Conservation (phyloP, 1,140 invertebrate genomes). For the Megalopta genalis region DNA sequence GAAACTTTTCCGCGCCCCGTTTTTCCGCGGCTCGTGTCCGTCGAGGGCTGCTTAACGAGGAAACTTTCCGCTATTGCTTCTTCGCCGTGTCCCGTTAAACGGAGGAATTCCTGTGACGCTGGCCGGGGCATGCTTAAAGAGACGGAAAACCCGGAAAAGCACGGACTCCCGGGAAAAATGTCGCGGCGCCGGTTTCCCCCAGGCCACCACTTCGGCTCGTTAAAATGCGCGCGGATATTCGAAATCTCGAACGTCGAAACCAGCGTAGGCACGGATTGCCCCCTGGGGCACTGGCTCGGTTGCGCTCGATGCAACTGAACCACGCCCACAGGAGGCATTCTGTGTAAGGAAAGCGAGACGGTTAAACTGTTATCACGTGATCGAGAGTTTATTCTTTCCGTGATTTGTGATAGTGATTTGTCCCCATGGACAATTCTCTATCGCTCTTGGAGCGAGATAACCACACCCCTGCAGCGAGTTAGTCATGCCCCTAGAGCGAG, state of each 20-base stretch:
- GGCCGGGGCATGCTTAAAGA: background rate
- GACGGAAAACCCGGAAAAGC: background rate
- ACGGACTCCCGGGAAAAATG: too few species aligned
- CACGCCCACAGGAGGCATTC: too few species aligned
- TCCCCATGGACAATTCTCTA: background rate
- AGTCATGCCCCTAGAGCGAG: too few species aligned
- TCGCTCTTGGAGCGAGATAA: background rate
- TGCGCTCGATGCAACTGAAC: too few species aligned
- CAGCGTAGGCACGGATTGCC: too few species aligned
- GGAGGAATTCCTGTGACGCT: background rate
- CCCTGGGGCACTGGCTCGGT: too few species aligned
- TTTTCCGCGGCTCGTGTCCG: background rate
- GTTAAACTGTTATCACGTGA: too few species aligned
- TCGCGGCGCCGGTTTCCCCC: background rate
- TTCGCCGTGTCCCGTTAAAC: slow-evolving; percentile 35
- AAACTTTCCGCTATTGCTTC: slow-evolving; percentile 48
- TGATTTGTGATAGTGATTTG: too few species aligned
- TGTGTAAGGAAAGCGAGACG: too few species aligned
- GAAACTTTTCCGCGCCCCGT: background rate
- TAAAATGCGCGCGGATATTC: background rate
- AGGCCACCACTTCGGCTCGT: too few species aligned
- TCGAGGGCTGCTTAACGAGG: slow-evolving; percentile 50
- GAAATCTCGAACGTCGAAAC: background rate
- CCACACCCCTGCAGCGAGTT: too few species aligned
- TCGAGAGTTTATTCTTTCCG: too few species aligned